Conservation (phyloP, 1,140 invertebrate genomes). For the Acromyrmex heyeri region DNA sequence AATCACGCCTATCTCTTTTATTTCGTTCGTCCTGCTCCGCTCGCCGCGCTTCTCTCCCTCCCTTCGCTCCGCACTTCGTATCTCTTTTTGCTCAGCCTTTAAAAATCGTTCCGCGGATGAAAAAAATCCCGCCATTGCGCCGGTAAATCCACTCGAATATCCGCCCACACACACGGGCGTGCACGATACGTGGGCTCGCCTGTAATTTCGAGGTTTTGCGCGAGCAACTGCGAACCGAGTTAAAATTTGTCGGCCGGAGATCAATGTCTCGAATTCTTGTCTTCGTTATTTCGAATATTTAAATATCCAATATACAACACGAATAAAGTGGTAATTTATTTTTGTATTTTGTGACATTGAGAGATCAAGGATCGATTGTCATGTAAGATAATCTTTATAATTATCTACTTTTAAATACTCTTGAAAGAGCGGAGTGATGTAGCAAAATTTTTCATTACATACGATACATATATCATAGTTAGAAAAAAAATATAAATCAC, state of each 20-base stretch:
- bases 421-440: not conserved
- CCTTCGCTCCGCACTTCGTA: constrained; percentile 42
- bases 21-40: constrained; percentile 55
- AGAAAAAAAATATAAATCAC: not conserved
- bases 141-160: constrained; percentile 63
- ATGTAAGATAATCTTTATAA: not conserved
- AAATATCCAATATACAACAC: not conserved
- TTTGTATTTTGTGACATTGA: not conserved
- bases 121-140: constrained; percentile 62
- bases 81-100: constrained; percentile 65
- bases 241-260: constrained; percentile 62
- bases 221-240: constrained; percentile 55
- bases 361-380: not conserved
- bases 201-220: constrained; percentile 64
- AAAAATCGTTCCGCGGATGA: constrained; percentile 63
- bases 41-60: constrained; percentile 19
- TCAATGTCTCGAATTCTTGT: constrained; percentile 59
- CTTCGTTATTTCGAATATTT: constrained; percentile 30
- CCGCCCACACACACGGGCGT: constrained; percentile 36
- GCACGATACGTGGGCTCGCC: constrained; percentile 46
- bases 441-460: not conserved
- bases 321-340: constrained; percentile 16
- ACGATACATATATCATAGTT: not conserved
- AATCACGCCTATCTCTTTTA: constrained; percentile 62
- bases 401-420: not conserved